A percentile compares a stretch with the other conserved stretches of the same genome.
phyloP scores from a whole-genome alignment of 2,888 invertebrate species.

The Caenorhabditis imperialis region DNA sequence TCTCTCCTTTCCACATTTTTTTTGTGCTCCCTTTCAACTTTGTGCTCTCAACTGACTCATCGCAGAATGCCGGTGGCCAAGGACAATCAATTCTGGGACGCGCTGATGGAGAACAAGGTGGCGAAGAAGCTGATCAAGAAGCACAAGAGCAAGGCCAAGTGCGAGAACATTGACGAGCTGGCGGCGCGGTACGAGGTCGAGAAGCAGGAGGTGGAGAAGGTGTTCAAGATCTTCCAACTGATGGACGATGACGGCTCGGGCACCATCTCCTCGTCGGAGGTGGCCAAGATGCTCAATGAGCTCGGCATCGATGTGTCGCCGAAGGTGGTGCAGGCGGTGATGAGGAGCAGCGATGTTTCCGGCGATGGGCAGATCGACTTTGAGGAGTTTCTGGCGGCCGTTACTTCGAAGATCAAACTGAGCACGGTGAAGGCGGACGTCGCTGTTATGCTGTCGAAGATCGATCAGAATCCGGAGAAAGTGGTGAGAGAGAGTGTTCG shows the following conservation, averaged over 20 bases:
- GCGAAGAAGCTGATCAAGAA: constrained; percentile 68
- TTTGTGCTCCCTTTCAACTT: constrained; percentile 2
- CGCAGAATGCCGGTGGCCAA: constrained; percentile 60
- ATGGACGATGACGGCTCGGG: constrained; percentile 71
- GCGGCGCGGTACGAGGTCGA: constrained; percentile 58
- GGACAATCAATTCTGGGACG: constrained; percentile 68
- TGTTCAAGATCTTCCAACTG: constrained; percentile 66
- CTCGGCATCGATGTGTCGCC: constrained; percentile 70
- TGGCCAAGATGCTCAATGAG: constrained; percentile 68
- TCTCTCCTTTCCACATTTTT: constrained; percentile 5
- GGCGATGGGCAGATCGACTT: constrained; percentile 72
- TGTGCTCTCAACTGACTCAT: background rate
- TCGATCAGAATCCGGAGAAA: constrained; percentile 63
- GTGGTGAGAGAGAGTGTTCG: constrained; percentile 58
- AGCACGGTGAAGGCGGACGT: constrained; percentile 66
- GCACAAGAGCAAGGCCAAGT: constrained; percentile 54
- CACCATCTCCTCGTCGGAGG: constrained; percentile 66
- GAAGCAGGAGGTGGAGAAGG: constrained; percentile 67
- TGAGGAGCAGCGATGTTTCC: constrained; percentile 65
- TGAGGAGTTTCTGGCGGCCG: constrained; percentile 67
- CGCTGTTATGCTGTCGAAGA: constrained; percentile 62
- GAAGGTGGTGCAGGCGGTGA: constrained; percentile 70
- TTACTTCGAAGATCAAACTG: constrained; percentile 67
- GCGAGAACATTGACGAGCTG: constrained; percentile 60
- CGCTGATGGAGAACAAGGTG: constrained; percentile 64